Percentiles rank a stretch among this genome's conserved stretches.
Conservation (phyloP, 1,140 invertebrate genomes). For the Popillia japonica region DNA sequence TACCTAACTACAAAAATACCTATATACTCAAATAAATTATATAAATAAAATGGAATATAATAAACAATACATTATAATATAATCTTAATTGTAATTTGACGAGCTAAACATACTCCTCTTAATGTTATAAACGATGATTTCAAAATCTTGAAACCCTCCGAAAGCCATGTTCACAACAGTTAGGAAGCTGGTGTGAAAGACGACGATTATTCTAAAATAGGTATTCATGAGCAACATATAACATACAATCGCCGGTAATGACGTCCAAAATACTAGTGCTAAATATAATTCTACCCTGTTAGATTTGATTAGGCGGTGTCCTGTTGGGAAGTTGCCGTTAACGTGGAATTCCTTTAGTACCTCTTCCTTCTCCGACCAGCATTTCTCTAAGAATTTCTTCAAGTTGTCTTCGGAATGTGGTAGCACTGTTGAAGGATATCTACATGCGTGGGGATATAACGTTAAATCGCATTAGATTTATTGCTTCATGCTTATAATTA, state of each 20-base stretch:
- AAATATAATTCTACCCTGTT: conserved; percentile 61
- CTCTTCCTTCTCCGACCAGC: conserved; percentile 78
- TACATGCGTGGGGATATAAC: conserved; percentile 50
- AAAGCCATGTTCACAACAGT: conserved; percentile 63
- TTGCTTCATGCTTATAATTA: no score
- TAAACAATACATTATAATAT: no score
- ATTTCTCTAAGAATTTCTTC: conserved; percentile 72
- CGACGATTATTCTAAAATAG: conserved; percentile 63
- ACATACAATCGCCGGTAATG: conserved; percentile 59
- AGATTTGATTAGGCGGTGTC: conserved; percentile 54
- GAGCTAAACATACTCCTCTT: neutral
- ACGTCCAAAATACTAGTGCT: conserved; percentile 67
- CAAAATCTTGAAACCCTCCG: conserved; percentile 66
- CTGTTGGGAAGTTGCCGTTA: conserved; percentile 62
- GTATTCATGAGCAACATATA: conserved; percentile 61
- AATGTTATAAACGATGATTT: conserved; percentile 62
- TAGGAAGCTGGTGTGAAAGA: conserved; percentile 62
- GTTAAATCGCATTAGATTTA: neutral
- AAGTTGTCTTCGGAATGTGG: conserved; percentile 68
- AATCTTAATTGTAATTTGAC: neutral
- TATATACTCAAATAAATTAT: no score
- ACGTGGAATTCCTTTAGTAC: conserved; percentile 68
- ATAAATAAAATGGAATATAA: no score
- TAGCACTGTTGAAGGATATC: conserved; percentile 66
- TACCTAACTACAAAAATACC: no score